These are phyloP conservation scores for Kryptolebias ocellatus DNA, from an alignment of 2,797 vertebrate species.

Conservation along the genomic window DNA sequence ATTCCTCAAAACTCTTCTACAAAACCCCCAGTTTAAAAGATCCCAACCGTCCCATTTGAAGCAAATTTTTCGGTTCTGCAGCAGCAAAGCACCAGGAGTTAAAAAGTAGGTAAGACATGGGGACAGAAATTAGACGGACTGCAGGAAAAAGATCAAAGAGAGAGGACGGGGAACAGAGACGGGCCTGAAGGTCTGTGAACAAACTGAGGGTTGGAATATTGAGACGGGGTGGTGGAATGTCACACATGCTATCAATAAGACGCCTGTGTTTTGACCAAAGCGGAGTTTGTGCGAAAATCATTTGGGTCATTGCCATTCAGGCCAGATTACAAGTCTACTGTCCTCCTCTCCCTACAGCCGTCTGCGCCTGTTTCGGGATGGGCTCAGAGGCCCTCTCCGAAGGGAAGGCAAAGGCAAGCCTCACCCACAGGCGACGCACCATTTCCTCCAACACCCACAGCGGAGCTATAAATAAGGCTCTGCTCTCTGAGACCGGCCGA, in stretches of 20 bases:
- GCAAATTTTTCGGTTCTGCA: not conserved
- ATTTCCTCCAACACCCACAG: conserved; percentile 72
- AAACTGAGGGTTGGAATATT: conserved; percentile 53
- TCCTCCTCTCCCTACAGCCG: conserved; percentile 32
- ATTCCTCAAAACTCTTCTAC: not conserved
- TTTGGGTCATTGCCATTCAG: conserved; percentile 64
- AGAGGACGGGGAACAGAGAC: conserved; percentile 14
- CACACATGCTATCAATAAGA: conserved; percentile 78
- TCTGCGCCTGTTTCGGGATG: conserved; percentile 42
- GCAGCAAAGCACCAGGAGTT: not conserved
- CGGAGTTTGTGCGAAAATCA: conserved; percentile 58
- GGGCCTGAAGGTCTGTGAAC: conserved; percentile 53
- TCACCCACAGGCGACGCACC: conserved; percentile 56
- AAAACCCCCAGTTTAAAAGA: not conserved
- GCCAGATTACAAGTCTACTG: conserved; percentile 37
- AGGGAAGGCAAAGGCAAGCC: conserved; percentile 52
- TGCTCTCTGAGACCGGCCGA: conserved; percentile 61
- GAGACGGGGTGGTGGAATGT: conserved; percentile 77
- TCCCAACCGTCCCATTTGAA: not conserved
- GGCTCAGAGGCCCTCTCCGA: conserved; percentile 45
- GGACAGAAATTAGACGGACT: conserved; percentile 17
- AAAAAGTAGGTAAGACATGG: not conserved
- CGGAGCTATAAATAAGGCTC: conserved; percentile 69
- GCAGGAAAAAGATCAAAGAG: conserved; percentile 32
- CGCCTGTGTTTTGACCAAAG: conserved; percentile 74